phyloP scores from a whole-genome alignment of 64 coral and sea anemone species.

The Pocillopora verrucosa region DNA sequence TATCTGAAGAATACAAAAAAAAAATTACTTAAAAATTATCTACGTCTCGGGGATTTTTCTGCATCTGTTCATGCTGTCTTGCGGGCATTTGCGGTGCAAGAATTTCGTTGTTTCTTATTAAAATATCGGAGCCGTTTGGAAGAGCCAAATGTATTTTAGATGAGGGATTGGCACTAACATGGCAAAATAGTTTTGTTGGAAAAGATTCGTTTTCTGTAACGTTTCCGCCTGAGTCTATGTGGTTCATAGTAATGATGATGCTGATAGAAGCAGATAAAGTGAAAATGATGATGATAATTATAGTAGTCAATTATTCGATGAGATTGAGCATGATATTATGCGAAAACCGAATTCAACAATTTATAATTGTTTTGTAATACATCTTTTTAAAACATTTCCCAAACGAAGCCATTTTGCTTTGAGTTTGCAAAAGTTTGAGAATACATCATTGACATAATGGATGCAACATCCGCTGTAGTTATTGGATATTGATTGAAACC shows the following conservation, averaged over 20 bases:
- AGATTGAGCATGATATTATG: too few relatives aligned
- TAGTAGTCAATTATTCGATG: not conserved
- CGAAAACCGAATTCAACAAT: too few relatives aligned
- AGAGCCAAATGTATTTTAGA: not conserved
- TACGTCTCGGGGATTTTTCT: not conserved
- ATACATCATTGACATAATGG: too few relatives aligned
- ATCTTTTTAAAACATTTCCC: too few relatives aligned
- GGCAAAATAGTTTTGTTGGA: not conserved
- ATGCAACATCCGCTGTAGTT: too few relatives aligned
- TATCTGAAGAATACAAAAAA: not conserved
- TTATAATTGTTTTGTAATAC: too few relatives aligned
- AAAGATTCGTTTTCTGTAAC: constrained; percentile 11
- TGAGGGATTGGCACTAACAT: constrained; percentile 11
- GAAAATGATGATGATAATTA: not conserved
- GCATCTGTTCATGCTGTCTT: constrained; percentile 24
- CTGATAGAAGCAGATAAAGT: not conserved
- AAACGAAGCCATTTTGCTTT: too few relatives aligned
- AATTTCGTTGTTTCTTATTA: not conserved
- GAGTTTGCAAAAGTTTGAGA: too few relatives aligned
- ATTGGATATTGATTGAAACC: too few relatives aligned
- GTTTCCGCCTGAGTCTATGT: not conserved
- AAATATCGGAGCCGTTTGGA: not conserved
- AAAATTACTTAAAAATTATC: not conserved
- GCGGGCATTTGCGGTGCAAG: not conserved
- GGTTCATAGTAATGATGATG: too few relatives aligned